phyloP scores from a whole-genome alignment of 2,888 invertebrate species.

The Pandemis corylana region DNA sequence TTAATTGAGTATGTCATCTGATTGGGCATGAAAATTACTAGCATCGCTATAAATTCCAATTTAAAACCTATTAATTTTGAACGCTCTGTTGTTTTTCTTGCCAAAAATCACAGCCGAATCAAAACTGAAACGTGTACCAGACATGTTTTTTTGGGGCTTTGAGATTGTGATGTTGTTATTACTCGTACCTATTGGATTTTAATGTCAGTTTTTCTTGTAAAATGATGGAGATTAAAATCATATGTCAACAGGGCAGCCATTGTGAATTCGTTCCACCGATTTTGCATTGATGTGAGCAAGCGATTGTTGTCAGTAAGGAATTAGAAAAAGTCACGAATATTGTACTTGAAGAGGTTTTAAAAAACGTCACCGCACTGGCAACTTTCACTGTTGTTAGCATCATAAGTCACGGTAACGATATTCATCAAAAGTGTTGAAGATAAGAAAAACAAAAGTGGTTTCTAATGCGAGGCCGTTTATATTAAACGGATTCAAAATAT shows the following conservation, averaged over 20 bases:
- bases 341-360: slow-evolving; percentile 25
- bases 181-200: slow-evolving; percentile 14
- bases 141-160: slow-evolving; percentile 16
- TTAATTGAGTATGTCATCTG: slow-evolving; percentile 14
- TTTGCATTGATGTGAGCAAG: slow-evolving; percentile 47
- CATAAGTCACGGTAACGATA: slow-evolving; percentile 38
- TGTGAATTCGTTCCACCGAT: slow-evolving; percentile 64
- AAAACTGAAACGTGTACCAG: slow-evolving; percentile 3
- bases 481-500: slow-evolving; percentile 42
- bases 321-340: slow-evolving; percentile 34
- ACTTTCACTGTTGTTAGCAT: slow-evolving; percentile 39
- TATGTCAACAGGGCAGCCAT: slow-evolving; percentile 55
- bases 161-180: not conserved
- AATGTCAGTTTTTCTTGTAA: slow-evolving; percentile 15
- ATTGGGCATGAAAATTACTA: slow-evolving; percentile 10
- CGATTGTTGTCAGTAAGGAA: slow-evolving; percentile 36
- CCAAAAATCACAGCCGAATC: not conserved
- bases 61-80: slow-evolving; percentile 23
- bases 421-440: slow-evolving; percentile 32
- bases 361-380: slow-evolving; percentile 12
- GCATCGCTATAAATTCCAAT: slow-evolving; percentile 12
- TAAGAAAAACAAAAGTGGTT: slow-evolving; percentile 17
- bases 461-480: slow-evolving; percentile 48
- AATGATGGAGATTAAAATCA: slow-evolving; percentile 50
- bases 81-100: slow-evolving; percentile 19